A percentile compares a stretch with the other conserved stretches of the same genome.
These are phyloP conservation scores for Paramormyrops kingsleyae DNA, from an alignment of 2,113 vertebrate species.

Conservation along the genomic window DNA sequence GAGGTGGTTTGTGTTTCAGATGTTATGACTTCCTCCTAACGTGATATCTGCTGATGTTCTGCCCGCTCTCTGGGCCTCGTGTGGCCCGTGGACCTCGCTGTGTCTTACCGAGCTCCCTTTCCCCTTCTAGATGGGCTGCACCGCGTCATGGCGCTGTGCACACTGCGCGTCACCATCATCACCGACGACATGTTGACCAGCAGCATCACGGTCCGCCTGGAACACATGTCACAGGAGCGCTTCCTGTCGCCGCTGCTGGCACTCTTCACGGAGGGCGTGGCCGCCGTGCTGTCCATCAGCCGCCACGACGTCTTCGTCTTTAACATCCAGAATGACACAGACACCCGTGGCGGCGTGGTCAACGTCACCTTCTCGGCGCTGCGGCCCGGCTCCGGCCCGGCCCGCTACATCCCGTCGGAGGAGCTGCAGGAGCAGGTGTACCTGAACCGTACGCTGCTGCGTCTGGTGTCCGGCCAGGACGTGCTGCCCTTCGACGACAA, in stretches of 20 bases:
- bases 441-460: slow-evolving; percentile 73
- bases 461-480: slow-evolving; percentile 64
- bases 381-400: slow-evolving; percentile 60
- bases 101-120: slow-evolving; percentile 58
- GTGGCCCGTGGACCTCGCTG: not conserved
- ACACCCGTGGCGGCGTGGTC: slow-evolving; percentile 66
- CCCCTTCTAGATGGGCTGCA: slow-evolving; percentile 83
- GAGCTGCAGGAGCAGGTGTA: slow-evolving; percentile 81
- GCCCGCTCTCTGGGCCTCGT: not conserved
- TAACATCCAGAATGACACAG: slow-evolving; percentile 78
- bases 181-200: slow-evolving; percentile 96
- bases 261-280: slow-evolving; percentile 73
- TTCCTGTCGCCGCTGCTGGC: slow-evolving; percentile 85
- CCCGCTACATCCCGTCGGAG: slow-evolving; percentile 69
- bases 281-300: slow-evolving; percentile 69
- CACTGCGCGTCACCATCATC: slow-evolving; percentile 88
- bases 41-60: slow-evolving; percentile 41
- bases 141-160: slow-evolving; percentile 69
- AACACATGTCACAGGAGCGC: slow-evolving; percentile 95
- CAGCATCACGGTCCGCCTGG: slow-evolving; percentile 93
- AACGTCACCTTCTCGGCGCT: slow-evolving; percentile 80
- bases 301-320: slow-evolving; percentile 72
- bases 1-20: not conserved
- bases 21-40: slow-evolving; percentile 45
- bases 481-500: slow-evolving; percentile 84